A percentile compares a stretch with the other conserved stretches of the same genome.
phyloP scores from a whole-genome alignment of 2,888 invertebrate species.

The Euplexia lucipara region DNA sequence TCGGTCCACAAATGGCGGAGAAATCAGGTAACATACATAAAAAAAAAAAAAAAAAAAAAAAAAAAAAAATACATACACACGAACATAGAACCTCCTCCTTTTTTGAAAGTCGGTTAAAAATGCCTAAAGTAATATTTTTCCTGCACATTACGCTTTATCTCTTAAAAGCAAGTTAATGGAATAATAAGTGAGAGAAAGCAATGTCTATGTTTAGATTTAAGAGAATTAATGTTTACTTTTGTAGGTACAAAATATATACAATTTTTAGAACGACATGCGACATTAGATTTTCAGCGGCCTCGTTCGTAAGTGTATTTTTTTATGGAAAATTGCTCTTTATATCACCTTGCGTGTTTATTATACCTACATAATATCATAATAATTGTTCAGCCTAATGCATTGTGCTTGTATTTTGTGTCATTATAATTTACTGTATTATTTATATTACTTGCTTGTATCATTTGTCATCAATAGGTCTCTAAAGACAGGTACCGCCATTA shows the following conservation, averaged over 20 bases:
- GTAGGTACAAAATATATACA: constrained; percentile 21
- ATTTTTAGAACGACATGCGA: constrained; percentile 28
- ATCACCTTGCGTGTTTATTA: constrained; percentile 44
- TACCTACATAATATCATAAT: constrained; percentile 12
- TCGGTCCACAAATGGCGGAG: too few relatives aligned
- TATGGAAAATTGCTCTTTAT: constrained; percentile 23
- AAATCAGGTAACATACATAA: too few relatives aligned
- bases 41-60: too few relatives aligned
- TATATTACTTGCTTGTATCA: constrained; percentile 9
- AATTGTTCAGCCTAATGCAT: constrained; percentile 46
- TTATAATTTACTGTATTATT: constrained; percentile 19
- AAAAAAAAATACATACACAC: too few relatives aligned
- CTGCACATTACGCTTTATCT: constrained; percentile 10
- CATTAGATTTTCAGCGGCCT: constrained; percentile 13
- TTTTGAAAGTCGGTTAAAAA: too few relatives aligned
- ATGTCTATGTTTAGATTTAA: constrained; percentile 44
- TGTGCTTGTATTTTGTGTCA: constrained; percentile 41
- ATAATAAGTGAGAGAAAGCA: constrained; percentile 14
- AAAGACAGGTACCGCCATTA: neutral
- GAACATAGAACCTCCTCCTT: too few relatives aligned
- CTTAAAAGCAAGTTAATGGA: constrained; percentile 35
- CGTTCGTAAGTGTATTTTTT: constrained; percentile 14
- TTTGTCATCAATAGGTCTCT: constrained; percentile 21
- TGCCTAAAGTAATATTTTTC: constrained; percentile 32
- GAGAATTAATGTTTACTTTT: constrained; percentile 34